Evolutionary conservation across 2,113 vertebrate genomes (phyloP).

Genomic region (Zosterops pallidus): DNA sequence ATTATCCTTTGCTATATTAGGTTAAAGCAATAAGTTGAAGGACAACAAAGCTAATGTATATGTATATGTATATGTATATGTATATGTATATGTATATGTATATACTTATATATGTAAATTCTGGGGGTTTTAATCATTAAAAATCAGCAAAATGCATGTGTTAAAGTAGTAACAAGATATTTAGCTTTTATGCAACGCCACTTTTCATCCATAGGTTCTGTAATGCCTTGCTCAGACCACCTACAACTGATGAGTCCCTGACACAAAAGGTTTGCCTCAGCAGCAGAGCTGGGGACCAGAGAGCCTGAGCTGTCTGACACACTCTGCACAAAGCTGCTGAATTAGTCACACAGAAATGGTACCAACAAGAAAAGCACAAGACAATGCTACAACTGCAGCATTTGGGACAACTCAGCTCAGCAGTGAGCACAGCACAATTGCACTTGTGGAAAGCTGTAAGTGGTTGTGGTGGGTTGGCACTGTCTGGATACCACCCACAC

Average conservation of each 20-base stretch:
- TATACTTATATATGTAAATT: not conserved
- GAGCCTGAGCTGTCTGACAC: not conserved
- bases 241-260: not conserved
- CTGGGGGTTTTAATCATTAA: not conserved
- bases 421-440: not conserved
- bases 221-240: not conserved
- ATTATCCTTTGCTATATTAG: slow-evolving; percentile 12
- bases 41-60: not conserved
- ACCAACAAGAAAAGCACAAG: not conserved
- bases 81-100: too few species aligned
- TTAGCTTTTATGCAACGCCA: not conserved
- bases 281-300: not conserved
- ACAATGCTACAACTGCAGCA: not conserved
- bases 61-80: not conserved
- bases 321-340: not conserved
- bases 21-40: slow-evolving; percentile 17
- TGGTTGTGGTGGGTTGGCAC: not conserved
- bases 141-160: not conserved
- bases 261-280: not conserved
- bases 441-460: fast-evolving
- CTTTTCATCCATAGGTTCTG: not conserved
- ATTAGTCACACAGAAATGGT: not conserved
- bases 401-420: not conserved
- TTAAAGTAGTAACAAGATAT: not conserved
- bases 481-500: not conserved